Base-by-base conservation (phyloP, 2,113 vertebrate species). In the Pituophis catenifer region DNA sequence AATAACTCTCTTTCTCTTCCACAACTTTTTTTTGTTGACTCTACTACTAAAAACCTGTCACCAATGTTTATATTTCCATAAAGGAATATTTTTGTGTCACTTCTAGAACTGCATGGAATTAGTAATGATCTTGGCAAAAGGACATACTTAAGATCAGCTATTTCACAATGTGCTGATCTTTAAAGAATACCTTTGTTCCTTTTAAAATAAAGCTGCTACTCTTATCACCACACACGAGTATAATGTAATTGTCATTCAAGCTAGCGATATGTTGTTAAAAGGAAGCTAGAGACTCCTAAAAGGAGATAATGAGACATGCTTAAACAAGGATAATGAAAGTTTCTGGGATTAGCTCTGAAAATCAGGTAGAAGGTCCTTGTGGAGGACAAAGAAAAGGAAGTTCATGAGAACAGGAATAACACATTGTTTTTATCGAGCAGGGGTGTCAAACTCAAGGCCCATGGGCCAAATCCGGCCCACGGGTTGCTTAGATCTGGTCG, bases 181-280 rank as follows among this genome's bases (percentile, higher is more conserved):
- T 91, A 62, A 93, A 87, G 86, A 89, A 86, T 7, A 38, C 12
- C 52, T 10, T 29, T 92, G 26, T 10, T 44, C 26, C 17, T 58
- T 33, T 50, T 92, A 75, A 91, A 0, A 48, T n/a, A 55, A 65
- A 93, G 8, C 48, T 23, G n/a, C 24, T 44, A 21, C 92, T 12
- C 50, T 75, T 19, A 48, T 55, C 44, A 1, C 70, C 57, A 1
- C 70, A 26, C 48, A 38, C 91, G 87, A 92, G 94, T 94, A 92
- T 95, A 90, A 93, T 48, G 93, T 91, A 95, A 96, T 97, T 95
- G 94, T 95, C 5, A 0, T n/a, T 57, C 19, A 58, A 92, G 90
- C 65, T 92, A 53, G 9, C 52, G 52, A 1, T 53, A 86, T 93
- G 17, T 7, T 88, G 92, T 94, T 96, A 95, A 96, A 95, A 95